Evolutionary conservation across 2,797 vertebrate species (phyloP), one percentile per base, ranked within the genome.

Genomic region (Acrossocheilus fasciatus): DNA sequence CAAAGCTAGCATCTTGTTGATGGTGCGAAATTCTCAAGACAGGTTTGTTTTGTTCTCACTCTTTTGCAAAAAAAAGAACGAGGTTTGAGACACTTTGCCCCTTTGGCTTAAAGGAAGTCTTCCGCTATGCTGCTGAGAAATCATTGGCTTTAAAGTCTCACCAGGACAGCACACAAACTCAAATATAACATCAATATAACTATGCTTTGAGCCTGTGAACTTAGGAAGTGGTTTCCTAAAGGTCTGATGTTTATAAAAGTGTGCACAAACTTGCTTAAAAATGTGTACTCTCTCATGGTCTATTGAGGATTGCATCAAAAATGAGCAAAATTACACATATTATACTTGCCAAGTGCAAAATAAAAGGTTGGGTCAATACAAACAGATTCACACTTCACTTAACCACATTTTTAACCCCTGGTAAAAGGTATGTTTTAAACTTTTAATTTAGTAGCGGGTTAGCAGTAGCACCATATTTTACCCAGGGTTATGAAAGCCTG

Each of bases 81-180:
- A 54, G 79, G 85, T 90, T 64, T 76, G 50, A 69, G 83, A 89
- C 72, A 87, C 75, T 86, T 6, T n/a, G 34, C 39, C 39, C 57
- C 54, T 59, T 64, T 64, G 77, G 39, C 57, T 59, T 30, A 81
- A 90, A 88, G 89, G 62, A 78, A 87, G 91, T 89, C 89, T 86
- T 85, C 72, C 62, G 76, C 87, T 91, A 88, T 88, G 90, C 90
- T 87, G 87, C 72, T 62, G 39, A 68, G 43, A 68, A 66, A 36
- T 47, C 59, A 34, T 20, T 9, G 66, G 30, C 79, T 50, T 36
- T 69, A 69, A 82, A 82, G 68, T 36, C 50, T 57, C 36, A 73
- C 7, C 64, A 41, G 68, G 36, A 54, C 64, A 15, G 43, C 1
- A 17, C 34, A 4, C 45, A 39, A 52, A 20, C 36, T 57, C 34